Percentiles rank a stretch among this genome's conserved stretches.
Evolutionary conservation across 2,888 invertebrate species (phyloP).

Genomic region (Tanaodytes sp.): DNA sequence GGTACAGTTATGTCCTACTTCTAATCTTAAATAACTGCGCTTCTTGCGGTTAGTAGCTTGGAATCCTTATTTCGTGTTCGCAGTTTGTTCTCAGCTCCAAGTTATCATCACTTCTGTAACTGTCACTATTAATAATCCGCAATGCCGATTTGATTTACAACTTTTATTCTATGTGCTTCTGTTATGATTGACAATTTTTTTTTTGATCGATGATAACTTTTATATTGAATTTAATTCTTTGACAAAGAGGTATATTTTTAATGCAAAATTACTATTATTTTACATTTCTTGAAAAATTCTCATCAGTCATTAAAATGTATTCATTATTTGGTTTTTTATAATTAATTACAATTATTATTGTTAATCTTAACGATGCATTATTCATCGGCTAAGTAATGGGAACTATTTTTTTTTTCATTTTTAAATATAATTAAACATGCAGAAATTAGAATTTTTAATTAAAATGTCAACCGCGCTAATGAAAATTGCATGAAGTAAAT

Average conservation of each 20-base stretch:
- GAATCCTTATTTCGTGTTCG: constrained; percentile 9
- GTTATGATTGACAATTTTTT: not conserved
- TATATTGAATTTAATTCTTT: not conserved
- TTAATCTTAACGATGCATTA: too few relatives aligned
- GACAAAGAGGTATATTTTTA: not conserved
- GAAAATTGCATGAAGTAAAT: too few relatives aligned
- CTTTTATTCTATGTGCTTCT: constrained; percentile 1
- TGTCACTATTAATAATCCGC: constrained; percentile 16
- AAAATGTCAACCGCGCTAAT: too few relatives aligned
- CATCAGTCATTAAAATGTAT: too few relatives aligned
- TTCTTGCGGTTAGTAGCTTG: constrained; percentile 17
- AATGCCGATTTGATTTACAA: not conserved
- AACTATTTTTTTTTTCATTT: too few relatives aligned
- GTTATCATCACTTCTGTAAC: constrained; percentile 11
- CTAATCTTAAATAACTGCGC: constrained; percentile 34
- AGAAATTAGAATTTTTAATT: too few relatives aligned
- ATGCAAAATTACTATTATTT: not conserved
- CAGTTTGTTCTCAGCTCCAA: not conserved
- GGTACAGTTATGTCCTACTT: constrained; percentile 50
- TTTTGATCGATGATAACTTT: not conserved
- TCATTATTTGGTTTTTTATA: too few relatives aligned
- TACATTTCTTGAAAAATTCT: too few relatives aligned
- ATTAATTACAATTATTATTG: too few relatives aligned
- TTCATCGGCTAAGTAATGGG: too few relatives aligned
- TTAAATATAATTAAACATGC: too few relatives aligned